Conservation (phyloP, 2,888 invertebrate genomes). For the Myopa testacea region DNA sequence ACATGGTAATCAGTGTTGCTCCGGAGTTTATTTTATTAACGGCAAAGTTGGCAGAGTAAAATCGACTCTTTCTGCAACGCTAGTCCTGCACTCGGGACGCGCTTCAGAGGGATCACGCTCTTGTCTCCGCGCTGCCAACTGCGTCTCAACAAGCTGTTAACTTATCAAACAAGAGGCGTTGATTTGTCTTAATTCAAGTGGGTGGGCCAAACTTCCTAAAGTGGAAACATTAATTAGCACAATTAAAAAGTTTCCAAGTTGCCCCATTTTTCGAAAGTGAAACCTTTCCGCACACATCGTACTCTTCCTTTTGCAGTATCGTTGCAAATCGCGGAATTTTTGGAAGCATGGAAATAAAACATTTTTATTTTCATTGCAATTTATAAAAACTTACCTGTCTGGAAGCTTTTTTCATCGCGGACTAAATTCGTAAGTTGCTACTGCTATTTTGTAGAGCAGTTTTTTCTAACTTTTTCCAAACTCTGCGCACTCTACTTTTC, state of each 20-base stretch:
- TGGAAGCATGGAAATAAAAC: neutral
- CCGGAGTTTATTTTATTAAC: constrained; percentile 37
- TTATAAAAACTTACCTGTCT: too few species aligned
- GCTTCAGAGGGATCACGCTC: neutral
- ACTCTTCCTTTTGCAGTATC: too few species aligned
- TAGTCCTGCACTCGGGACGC: neutral
- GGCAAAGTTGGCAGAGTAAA: neutral
- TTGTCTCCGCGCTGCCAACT: neutral
- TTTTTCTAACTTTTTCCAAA: neutral
- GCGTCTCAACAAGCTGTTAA: constrained; percentile 38
- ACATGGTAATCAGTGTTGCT: constrained; percentile 33
- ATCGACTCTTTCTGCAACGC: neutral
- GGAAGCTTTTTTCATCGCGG: too few species aligned
- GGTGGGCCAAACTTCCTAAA: constrained; percentile 54
- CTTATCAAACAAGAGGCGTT: constrained; percentile 52
- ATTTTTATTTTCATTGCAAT: too few species aligned
- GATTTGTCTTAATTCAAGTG: constrained; percentile 60
- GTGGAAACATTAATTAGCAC: constrained; percentile 56
- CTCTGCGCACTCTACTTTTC: neutral
- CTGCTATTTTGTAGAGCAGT: too few species aligned
- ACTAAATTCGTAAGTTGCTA: too few species aligned
- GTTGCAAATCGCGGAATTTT: too few species aligned
- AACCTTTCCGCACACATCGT: constrained; percentile 1
- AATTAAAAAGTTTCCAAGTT: constrained; percentile 50
- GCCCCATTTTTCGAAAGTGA: neutral